These are phyloP conservation scores for Acyrthosiphon pisum DNA, from an alignment of 1,140 invertebrate species.

Conservation along the genomic window DNA sequence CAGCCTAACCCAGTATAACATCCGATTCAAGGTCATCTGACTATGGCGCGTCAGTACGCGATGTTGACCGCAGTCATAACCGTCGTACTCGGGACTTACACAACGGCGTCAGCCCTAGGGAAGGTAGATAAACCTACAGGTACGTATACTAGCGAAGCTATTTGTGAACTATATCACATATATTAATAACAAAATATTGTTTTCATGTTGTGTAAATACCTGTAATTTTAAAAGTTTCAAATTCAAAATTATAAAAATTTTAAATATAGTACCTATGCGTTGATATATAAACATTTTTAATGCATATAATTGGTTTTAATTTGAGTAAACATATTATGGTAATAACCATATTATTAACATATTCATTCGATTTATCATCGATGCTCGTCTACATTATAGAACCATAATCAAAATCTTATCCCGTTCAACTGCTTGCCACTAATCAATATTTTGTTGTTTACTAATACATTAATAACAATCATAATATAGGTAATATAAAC, in stretches of 20 bases:
- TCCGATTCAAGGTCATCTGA: not conserved
- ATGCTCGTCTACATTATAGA: not conserved
- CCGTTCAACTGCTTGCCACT: too few species aligned
- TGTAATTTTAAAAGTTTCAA: not conserved
- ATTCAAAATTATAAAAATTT: too few species aligned
- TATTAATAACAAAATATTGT: too few species aligned
- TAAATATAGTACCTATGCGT: too few species aligned
- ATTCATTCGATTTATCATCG: not conserved
- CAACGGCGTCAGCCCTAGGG: not conserved
- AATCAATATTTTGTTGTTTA: not conserved
- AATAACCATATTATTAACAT: not conserved
- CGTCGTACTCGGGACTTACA: not conserved
- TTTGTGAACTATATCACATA: not conserved
- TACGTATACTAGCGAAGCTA: not conserved
- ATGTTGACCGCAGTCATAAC: not conserved
- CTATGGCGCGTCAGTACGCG: not conserved
- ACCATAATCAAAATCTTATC: too few species aligned
- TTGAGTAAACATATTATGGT: not conserved
- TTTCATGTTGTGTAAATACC: not conserved
- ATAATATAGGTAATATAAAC: not conserved
- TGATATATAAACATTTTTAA: too few species aligned
- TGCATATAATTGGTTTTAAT: not conserved
- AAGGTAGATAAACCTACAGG: not conserved
- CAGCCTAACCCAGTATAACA: not conserved
- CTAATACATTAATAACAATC: not conserved